These are phyloP conservation scores for Nomada fabriciana DNA, from an alignment of 2,888 invertebrate species.

Conservation along the genomic window DNA sequence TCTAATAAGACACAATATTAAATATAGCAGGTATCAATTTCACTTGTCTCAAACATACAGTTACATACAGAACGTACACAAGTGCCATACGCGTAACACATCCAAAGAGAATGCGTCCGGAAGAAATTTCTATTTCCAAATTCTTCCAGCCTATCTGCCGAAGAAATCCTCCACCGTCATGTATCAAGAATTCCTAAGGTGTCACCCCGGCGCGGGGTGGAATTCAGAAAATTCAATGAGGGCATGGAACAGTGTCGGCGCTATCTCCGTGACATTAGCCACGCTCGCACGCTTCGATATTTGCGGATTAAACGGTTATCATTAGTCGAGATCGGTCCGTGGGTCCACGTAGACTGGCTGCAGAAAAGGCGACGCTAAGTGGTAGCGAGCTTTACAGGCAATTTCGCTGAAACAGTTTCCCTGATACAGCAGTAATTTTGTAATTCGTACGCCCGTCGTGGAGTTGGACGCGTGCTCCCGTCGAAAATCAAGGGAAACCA, in stretches of 20 bases:
- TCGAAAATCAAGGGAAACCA: slow-evolving; percentile 71
- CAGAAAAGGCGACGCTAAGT: slow-evolving; percentile 23
- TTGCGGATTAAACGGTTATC: slow-evolving; percentile 25
- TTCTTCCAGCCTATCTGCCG: background rate
- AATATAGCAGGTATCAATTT: no score
- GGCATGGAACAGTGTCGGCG: background rate
- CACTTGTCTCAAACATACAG: no score
- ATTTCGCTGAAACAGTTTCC: slow-evolving; percentile 40
- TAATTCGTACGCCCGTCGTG: slow-evolving; percentile 62
- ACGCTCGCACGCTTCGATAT: slow-evolving; percentile 7
- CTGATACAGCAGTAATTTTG: slow-evolving; percentile 63
- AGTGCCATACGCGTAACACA: background rate
- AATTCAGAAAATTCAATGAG: slow-evolving; percentile 17
- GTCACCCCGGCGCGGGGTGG: background rate
- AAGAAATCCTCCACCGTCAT: background rate
- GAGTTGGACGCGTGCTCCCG: slow-evolving; percentile 64
- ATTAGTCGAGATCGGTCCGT: slow-evolving; percentile 12
- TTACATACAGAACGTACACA: background rate
- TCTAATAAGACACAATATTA: background rate
- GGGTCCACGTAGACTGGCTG: slow-evolving; percentile 4
- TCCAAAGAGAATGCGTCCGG: background rate
- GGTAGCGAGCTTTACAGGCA: slow-evolving; percentile 42
- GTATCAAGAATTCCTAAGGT: background rate
- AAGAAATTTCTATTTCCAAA: background rate
- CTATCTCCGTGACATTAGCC: background rate